phyloP scores from a whole-genome alignment of 2,888 invertebrate genomes.

The Schrankia costaestrigalis region DNA sequence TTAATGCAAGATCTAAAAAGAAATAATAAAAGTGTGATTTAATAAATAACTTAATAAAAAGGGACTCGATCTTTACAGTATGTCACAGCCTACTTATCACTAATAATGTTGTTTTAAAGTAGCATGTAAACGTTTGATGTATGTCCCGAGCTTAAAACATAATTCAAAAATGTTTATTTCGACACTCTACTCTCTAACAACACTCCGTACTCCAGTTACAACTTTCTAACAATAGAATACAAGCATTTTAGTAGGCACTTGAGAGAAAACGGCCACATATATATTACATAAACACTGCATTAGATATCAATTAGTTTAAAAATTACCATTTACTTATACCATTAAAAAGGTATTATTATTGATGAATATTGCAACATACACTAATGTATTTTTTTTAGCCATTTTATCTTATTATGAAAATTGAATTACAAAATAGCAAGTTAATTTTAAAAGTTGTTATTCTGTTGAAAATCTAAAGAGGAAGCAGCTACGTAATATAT shows the following conservation, averaged over 20 bases:
- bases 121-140: constrained; percentile 19
- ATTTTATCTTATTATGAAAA: constrained; percentile 16
- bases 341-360: constrained; percentile 17
- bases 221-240: constrained; percentile 39
- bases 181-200: constrained; percentile 25
- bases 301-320: constrained; percentile 18
- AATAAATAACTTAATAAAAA: background rate
- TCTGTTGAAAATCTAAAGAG: constrained; percentile 20
- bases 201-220: constrained; percentile 32
- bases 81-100: constrained; percentile 33
- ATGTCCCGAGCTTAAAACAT: constrained; percentile 7
- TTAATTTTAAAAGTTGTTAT: constrained; percentile 5
- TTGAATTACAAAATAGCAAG: constrained; percentile 16
- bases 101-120: constrained; percentile 24
- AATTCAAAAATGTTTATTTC: constrained; percentile 13
- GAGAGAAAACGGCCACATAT: constrained; percentile 36
- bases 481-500: constrained; percentile 32
- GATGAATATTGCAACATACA: too few species aligned
- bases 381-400: too few species aligned
- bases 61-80: constrained; percentile 12
- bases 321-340: constrained; percentile 13
- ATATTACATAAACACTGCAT: constrained; percentile 17
- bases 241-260: constrained; percentile 50
- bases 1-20: constrained; percentile 2
- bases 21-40: too few species aligned